These are phyloP conservation scores for Eulemur macaco DNA, from an alignment of 2,113 vertebrate species.

Conservation along the genomic window DNA sequence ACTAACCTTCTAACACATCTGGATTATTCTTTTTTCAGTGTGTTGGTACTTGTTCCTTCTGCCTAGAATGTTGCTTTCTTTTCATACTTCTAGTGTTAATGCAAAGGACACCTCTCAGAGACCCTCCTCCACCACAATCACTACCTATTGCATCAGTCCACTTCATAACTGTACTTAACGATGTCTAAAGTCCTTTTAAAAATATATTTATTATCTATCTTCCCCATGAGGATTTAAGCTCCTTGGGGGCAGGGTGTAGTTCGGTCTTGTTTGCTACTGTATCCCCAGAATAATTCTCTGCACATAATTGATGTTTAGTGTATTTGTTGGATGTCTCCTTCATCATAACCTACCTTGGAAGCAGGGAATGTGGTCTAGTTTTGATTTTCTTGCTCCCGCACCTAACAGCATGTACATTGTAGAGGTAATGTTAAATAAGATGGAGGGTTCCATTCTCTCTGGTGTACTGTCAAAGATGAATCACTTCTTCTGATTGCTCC, in stretches of 20 bases:
- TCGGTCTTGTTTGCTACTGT: background rate
- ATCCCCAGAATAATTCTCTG: no score
- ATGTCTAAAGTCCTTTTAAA: background rate
- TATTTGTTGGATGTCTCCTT: background rate
- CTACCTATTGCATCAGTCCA: background rate
- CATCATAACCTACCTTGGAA: background rate
- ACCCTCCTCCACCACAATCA: background rate
- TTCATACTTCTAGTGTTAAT: background rate
- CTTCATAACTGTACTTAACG: background rate
- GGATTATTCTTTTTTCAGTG: background rate
- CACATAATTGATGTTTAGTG: background rate
- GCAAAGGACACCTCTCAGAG: background rate
- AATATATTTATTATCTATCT: background rate
- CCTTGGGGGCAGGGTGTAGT: background rate
- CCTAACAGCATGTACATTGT: background rate
- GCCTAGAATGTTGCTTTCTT: background rate
- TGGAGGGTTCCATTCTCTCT: background rate
- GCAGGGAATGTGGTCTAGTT: background rate
- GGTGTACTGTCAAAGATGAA: background rate
- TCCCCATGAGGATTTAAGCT: background rate
- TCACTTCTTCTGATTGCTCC: background rate
- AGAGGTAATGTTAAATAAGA: background rate
- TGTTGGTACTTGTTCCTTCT: background rate
- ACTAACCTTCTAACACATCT: background rate
- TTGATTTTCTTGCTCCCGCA: background rate